Evolutionary conservation across 1,140 invertebrate species (phyloP), one percentile per base, ranked within the genome.

Genomic region (Acromyrmex echinatior): DNA sequence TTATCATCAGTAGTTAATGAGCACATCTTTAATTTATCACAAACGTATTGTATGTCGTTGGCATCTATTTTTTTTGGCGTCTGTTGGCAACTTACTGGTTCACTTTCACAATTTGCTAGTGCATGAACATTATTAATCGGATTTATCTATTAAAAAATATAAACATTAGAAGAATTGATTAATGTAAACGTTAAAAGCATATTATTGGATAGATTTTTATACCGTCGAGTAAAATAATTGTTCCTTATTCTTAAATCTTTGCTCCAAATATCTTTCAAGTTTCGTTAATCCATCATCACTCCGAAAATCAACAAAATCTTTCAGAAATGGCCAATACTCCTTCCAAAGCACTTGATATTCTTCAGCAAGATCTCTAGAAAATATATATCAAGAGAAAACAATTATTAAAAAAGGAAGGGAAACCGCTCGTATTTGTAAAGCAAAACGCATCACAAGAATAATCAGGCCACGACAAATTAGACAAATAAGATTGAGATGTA

Each of bases 261-360:
- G 94, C 89, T 96, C 96, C 2, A 99, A 94, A 95, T 98, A 97
- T 31, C 96, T 96, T 94, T 99, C 98, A 0, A 99, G 93, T 53
- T 97, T 95, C 0, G 93, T 89, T 1, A 99, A 95, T 3, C 98
- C 98, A 82, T 97, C 97, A 0, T 95, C 91, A 0, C 97, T 97
- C 0, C 97, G 93, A 3, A 99, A 96, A 95, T 99, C 97, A 9
- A 97, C 96, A 93, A 98, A 98, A 6, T 96, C 96, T 90, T 98
- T 97, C 7, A 99, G 95, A 93, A 99, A 99, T 3, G 97, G 96
- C 98, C 98, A 99, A 94, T 98, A 98, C 93, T 99, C 98, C 87
- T 97, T 97, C 98, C 98, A 99, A n/a, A 96, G 95, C 0, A 98
- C 96, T 49, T 97, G 96, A 93, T 97, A 96, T 93, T 98, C 96